Evolutionary conservation across 2,888 invertebrate genomes (phyloP), one percentile per base, ranked within the genome.

Genomic region (Exocentrus adspersus): DNA sequence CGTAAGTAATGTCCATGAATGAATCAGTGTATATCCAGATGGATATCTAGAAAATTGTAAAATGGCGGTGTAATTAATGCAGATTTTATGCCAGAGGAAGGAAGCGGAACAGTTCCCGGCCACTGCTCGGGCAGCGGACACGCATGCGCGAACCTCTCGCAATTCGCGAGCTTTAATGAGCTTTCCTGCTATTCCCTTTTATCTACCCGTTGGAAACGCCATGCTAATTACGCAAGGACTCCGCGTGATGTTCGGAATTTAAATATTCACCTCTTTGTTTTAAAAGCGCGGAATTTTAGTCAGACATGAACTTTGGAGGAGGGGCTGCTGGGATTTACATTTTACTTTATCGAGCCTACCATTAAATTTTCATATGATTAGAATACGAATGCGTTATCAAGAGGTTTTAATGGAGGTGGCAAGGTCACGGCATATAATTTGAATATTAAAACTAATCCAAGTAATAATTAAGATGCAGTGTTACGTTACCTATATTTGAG

Each of bases 81-180:
- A 59, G 59, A 59, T 59, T 59, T 59, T 59, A 59, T 59, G 59
- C 59, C 37, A 72, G 69, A 79, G 80, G 81, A 80, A 81, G 80
- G 81, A 80, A 81, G 76, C 78, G 75, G 77, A 75, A 73, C 77
- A 78, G 79, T 79, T 79, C 77, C 76, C 77, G 78, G 79, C 74
- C 79, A 77, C 75, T 75, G 77, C 75, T 75, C 75, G 72, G 70
- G 42, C 59, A 78, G 62, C 77, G 77, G 73, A 69, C 75, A 75
- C 78, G 78, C 78, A 77, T 78, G 77, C 79, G 79, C 75, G 68
- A 70, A 73, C 71, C 71, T 70, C n/a, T n/a, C 57, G 74, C 75
- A 74, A 67, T 64, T 77, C 74, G 75, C 74, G 72, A 72, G 73
- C 73, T 75, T 72, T 73, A 62, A 66, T 61, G 61, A 65, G 63